Base-by-base conservation (phyloP, 2,797 vertebrate species). In the Mormyrops boulengeri region DNA sequence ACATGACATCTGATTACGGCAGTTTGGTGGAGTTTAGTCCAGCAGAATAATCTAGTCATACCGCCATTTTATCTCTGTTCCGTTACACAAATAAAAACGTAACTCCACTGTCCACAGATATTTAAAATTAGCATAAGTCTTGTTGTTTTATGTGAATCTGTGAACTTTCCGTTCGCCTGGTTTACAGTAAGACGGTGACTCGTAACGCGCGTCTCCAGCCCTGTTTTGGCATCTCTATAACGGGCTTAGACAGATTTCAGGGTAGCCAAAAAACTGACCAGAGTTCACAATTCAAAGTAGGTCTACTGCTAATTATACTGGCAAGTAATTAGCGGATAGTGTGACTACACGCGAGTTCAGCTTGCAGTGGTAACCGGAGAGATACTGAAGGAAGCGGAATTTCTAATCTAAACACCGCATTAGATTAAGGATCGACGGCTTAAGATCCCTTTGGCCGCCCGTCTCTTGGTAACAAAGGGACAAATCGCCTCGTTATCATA, bases 261-360 rank as follows among this genome's bases (percentile, higher is more conserved):
- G 34, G 73, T 80, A 38, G 55, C 30, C 62, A 30, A 30, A 11
- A 66, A 66, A 69, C 26, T 34, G 62, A 34, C 26, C 62, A 34
- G 62, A 69, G 26, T 34, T 69, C 30, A 69, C 26, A 69, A 34
- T 69, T 69, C 26, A 69, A 69, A 14, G 26, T 69, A 14, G 11
- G 26, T 30, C 62, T 66, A 1, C 26, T 34, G 89, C 91, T 88
- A 90, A 92, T 92, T 90, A 90, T 88, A 50, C 90, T 90, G 92
- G 93, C 92, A 94, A 96, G 95, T 94, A 96, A 96, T 97, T 96
- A 96, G 93, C 84, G 50, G 92, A 52, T 92, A 93, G 92, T 91
- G 95, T 96, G 95, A 95, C 95, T 97, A 96, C 97, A 96, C 96
- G 95, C 93, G 96, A 96, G 95, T 93, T 91, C 92, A 93, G 93